Evolutionary conservation across 1,140 invertebrate genomes (phyloP).

Genomic region (Parasteatoda tepidariorum): DNA sequence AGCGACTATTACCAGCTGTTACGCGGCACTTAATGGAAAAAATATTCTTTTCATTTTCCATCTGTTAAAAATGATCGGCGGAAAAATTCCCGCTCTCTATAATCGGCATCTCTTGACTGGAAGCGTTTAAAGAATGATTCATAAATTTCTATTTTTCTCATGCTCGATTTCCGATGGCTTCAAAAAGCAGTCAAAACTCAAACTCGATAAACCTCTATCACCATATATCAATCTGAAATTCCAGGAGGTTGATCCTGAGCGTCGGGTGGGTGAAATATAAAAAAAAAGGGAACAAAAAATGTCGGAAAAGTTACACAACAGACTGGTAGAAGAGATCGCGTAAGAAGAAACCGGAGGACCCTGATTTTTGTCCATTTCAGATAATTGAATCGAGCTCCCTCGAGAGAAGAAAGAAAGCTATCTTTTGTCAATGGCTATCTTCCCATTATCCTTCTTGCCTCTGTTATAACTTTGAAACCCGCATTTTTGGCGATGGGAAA

Average conservation of each 20-base stretch:
- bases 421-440: constrained; percentile 58
- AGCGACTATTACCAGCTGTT: too few relatives aligned
- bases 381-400: constrained; percentile 54
- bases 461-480: constrained; percentile 25
- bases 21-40: too few relatives aligned
- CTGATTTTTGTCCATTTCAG: constrained; percentile 59
- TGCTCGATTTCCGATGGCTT: constrained; percentile 24
- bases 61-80: too few relatives aligned
- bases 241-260: constrained; percentile 12
- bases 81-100: too few relatives aligned
- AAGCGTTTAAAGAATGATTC: constrained; percentile 28
- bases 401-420: constrained; percentile 35
- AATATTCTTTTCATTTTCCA: too few relatives aligned
- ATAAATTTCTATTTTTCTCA: constrained; percentile 50
- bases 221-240: constrained; percentile 59
- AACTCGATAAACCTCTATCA: constrained; percentile 50
- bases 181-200: constrained; percentile 38
- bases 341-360: constrained; percentile 25
- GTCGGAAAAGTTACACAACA: background rate
- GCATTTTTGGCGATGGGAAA: background rate
- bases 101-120: too few relatives aligned
- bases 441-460: constrained; percentile 49
- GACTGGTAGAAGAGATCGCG: background rate
- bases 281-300: background rate
- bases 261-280: background rate